Evolutionary conservation across 2,888 invertebrate species (phyloP), one percentile per base, ranked within the genome.

Genomic region (Hirtodrosophila confusa): DNA sequence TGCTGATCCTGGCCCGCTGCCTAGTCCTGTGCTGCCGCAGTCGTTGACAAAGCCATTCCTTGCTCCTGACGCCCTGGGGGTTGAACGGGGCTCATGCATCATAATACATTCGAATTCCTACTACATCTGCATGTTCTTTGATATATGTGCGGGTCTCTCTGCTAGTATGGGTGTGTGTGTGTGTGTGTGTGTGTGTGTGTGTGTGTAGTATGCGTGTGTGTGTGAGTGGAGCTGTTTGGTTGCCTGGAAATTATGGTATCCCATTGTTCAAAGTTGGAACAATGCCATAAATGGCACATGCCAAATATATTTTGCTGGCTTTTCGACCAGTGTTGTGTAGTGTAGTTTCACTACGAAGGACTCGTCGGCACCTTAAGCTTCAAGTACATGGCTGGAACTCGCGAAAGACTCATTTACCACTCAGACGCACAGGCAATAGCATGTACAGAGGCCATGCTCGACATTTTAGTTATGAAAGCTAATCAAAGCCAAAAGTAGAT

Each of bases 261-360:
- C 71, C 77, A 76, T 86, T 86, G 78, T 88, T 79, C 71, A 60
- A 58, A 76, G 69, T 68, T 77, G 78, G 80, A 86, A 88, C 79
- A 88, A 85, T 76, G 77, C 80, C 80, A 85, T 75, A 82, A 85
- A 79, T 80, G 89, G 88, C 89, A 88, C 89, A 89, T 80, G 88
- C 85, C 88, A 89, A 88, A 75, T 67, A 74, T 71, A 71, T 75
- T 71, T 56, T 62, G 68, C 45, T 55, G 23, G 40, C 41, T 64
- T 37, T 31, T 27, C 23, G n/a, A 31, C 54, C 65, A 67, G 68
- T 69, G 70, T 67, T 71, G 71, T 36, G 6, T 4, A 64, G 49
- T 36, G 41, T 17, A 17, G 17, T 17, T 17, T 17, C 1, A 17
- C 9, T 23, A 4, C 5, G 17, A n/a, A 27, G 17, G 9, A 33